Evolutionary conservation across 2,113 vertebrate species (phyloP), one percentile per base, ranked within the genome.

Genomic region (Otis tarda): DNA sequence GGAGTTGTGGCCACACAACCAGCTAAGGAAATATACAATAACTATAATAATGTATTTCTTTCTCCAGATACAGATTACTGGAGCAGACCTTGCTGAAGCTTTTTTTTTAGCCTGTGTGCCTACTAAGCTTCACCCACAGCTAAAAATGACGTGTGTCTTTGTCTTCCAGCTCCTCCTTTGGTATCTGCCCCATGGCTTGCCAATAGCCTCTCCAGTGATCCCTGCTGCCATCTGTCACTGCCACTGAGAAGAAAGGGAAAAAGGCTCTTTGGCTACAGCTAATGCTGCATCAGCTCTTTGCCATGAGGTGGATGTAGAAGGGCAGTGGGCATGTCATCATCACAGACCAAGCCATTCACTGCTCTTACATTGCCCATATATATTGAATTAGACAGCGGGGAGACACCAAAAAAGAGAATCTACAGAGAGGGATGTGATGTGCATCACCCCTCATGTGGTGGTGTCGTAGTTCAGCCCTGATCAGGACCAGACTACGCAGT

Each of bases 381-480:
- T 56, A 15, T 53, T 49, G 15, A 67, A 35, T 55, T 56, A 71
- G 27, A 6, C 12, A 33, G 5, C 9, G 77, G 28, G 11, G 33
- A 77, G 22, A 33, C 0, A 2, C 15, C 9, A n/a, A 11, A 43
- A 63, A 60, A 45, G 3, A 10, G 6, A 6, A 6, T 69, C 33
- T 50, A 8, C 13, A 27, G 23, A 65, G 18, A 17, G 15, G 17
- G 5, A 7, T 12, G 23, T 31, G 20, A 67, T 8, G 11, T 31
- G 10, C 25, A 23, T 12, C 20, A 60, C 14, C 6, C 50, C 22
- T 39, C 0, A 1, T 1, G 8, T 4, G 25, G 6, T 79, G n/a
- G n/a, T n/a, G n/a, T n/a, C n/a, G n/a, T n/a, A n/a, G n/a, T n/a
- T n/a, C n/a, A n/a, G n/a, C n/a, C n/a, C n/a, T n/a, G n/a, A n/a